These are phyloP conservation scores for Thunnus maccoyii DNA, from an alignment of 2,113 vertebrate genomes.

Conservation along the genomic window DNA sequence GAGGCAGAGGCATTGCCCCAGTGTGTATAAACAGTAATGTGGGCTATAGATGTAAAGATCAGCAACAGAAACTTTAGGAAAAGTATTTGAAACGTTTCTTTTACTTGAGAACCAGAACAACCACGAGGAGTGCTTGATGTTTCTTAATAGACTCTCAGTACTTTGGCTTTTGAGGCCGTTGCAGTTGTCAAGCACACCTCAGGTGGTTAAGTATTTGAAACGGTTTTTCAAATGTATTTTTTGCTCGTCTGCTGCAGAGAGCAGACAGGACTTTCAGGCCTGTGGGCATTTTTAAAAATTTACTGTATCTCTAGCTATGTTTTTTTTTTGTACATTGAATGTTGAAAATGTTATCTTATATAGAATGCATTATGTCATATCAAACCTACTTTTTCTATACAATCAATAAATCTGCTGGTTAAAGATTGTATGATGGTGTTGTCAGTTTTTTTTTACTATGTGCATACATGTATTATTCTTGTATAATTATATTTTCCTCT, in stretches of 20 bases:
- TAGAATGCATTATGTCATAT: constrained; percentile 90
- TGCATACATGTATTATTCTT: not conserved
- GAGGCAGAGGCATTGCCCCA: constrained; percentile 15
- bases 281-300: constrained; percentile 82
- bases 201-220: constrained; percentile 35
- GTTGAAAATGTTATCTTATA: constrained; percentile 89
- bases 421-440: constrained; percentile 59
- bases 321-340: constrained; percentile 89
- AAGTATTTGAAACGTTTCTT: constrained; percentile 55
- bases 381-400: constrained; percentile 89
- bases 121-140: constrained; percentile 40
- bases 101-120: constrained; percentile 23
- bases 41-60: constrained; percentile 41
- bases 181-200: constrained; percentile 57
- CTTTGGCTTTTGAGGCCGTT: constrained; percentile 44
- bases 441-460: constrained; percentile 6
- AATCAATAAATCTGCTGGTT: constrained; percentile 87
- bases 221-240: constrained; percentile 39
- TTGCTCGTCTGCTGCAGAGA: constrained; percentile 62
- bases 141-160: constrained; percentile 9
- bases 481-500: not conserved
- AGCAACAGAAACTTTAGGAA: constrained; percentile 43
- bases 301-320: constrained; percentile 81
- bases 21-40: constrained; percentile 46
- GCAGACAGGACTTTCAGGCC: constrained; percentile 69